Base-by-base conservation (phyloP, 2,888 invertebrate genomes). In the Molanna angustata region DNA sequence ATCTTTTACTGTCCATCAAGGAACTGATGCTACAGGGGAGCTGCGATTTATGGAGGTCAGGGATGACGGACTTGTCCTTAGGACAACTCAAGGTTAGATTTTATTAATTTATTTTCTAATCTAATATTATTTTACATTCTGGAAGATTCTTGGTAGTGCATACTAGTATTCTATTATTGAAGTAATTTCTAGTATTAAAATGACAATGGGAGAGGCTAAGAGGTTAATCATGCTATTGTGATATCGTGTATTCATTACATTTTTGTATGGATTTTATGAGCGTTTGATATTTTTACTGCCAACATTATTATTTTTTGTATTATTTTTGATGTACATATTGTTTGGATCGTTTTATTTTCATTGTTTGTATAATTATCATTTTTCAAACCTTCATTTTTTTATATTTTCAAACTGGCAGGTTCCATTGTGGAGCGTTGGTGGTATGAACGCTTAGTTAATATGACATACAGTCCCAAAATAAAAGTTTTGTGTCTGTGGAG, bases 401-500 rank as follows among this genome's bases (percentile, higher is more conserved):
- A n/a, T 32, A 17, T 39, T 21, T 43, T 13, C 21, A 19, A 6
- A 20, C n/a, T 32, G 35, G 7, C 17, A 70, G 94, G 94, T 18
- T 88, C 91, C 1, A 93, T 94, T 71, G 84, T 91, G 35, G 93
- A 94, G 65, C 80, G 97, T 37, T 99, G 99, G 98, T 99, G 98
- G 98, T 99, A 93, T 73, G 99, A 99, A 70, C 80, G 97, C 49
- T 78, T 99, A 48, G 96, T 99, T 48, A 99, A 99, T 69, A 98
- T 99, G 96, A 98, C 99, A 0, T 99, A 95, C 72, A 96, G 97
- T 62, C 99, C 99, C 0, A 98, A 98, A 74, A 98, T 95, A 65
- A 91, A 93, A 73, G 90, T 98, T 7, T 78, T 99, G 59, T 99
- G 98, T 72, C 81, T 99, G 56, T 99, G 99, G 97, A 84, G 96